Percentiles rank a stretch among this genome's conserved stretches.
These are phyloP conservation scores for Mellilla xanthometata DNA, from an alignment of 2,888 invertebrate species.

Conservation along the genomic window DNA sequence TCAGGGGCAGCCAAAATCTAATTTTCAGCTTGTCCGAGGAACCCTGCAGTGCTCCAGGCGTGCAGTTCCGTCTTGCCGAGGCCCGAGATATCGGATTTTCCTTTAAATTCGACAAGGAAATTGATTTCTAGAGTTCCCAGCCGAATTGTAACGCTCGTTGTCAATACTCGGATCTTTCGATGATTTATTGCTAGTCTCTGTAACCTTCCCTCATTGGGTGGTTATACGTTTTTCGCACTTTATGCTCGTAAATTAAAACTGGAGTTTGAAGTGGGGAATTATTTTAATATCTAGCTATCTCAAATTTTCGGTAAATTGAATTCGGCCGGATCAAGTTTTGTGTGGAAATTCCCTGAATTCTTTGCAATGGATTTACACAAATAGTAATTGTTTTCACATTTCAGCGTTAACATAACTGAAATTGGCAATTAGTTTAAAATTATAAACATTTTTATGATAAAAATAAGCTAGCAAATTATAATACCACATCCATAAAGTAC, in stretches of 20 bases:
- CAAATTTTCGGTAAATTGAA: not conserved
- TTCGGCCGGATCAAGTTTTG: not conserved
- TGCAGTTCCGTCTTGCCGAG: conserved; percentile 33
- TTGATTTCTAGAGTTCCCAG: conserved; percentile 64
- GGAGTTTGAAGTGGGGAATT: conserved; percentile 1
- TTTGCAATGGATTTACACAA: not conserved
- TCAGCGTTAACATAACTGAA: no score
- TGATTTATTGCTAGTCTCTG: conserved; percentile 51
- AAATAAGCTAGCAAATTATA: no score
- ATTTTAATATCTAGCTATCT: conserved; percentile 5
- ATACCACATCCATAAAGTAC: no score
- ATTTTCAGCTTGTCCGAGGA: conserved; percentile 69
- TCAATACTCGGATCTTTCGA: conserved; percentile 52
- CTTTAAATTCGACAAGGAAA: conserved; percentile 62
- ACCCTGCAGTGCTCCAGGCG: conserved; percentile 47
- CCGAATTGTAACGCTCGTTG: conserved; percentile 54
- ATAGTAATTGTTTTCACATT: not conserved
- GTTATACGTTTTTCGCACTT: conserved; percentile 39
- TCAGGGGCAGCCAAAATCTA: conserved; percentile 64
- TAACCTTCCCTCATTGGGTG: conserved; percentile 39
- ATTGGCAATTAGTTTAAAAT: no score
- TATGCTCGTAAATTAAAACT: conserved; percentile 26
- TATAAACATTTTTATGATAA: no score
- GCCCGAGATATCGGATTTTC: conserved; percentile 57
- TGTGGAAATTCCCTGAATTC: not conserved